Conservation (phyloP, 2,797 vertebrate species). For the Antrozous pallidus region DNA sequence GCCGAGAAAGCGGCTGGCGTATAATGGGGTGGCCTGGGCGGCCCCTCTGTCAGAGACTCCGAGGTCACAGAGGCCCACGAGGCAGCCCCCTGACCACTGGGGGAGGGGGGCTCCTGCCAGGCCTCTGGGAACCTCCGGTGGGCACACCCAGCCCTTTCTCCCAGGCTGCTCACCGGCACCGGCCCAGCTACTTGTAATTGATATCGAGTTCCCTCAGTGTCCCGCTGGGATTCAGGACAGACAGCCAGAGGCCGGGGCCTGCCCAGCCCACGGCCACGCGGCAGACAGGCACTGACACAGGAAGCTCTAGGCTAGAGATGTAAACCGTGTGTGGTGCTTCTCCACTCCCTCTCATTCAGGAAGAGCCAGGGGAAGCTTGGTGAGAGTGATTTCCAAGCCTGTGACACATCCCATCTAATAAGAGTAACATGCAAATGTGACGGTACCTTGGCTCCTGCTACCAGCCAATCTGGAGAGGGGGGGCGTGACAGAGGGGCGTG, state of each 20-base stretch:
- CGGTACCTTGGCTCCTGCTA: no score
- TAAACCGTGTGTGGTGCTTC: no score
- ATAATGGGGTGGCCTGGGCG: background rate
- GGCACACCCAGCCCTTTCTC: conserved; percentile 27
- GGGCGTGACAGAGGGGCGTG: no score
- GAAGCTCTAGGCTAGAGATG: no score
- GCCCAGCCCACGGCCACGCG: background rate
- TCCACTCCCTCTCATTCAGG: no score
- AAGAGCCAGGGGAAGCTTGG: no score
- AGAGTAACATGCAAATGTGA: no score
- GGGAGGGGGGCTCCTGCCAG: background rate
- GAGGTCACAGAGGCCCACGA: background rate
- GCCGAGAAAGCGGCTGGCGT: background rate
- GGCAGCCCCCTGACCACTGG: background rate
- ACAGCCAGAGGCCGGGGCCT: conserved; percentile 6
- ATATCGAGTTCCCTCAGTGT: conserved; percentile 26
- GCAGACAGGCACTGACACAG: no score
- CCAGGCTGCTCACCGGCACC: background rate
- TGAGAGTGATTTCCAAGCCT: no score
- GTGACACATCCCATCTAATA: no score
- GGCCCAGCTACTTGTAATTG: conserved; percentile 52
- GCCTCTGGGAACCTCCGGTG: background rate
- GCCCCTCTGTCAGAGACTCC: background rate
- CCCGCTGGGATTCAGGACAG: conserved; percentile 39
- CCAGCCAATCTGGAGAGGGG: no score